A percentile compares a stretch with the other conserved stretches of the same genome.
Evolutionary conservation across 2,113 vertebrate species (phyloP).

Genomic region (Xyliphius kryptos): DNA sequence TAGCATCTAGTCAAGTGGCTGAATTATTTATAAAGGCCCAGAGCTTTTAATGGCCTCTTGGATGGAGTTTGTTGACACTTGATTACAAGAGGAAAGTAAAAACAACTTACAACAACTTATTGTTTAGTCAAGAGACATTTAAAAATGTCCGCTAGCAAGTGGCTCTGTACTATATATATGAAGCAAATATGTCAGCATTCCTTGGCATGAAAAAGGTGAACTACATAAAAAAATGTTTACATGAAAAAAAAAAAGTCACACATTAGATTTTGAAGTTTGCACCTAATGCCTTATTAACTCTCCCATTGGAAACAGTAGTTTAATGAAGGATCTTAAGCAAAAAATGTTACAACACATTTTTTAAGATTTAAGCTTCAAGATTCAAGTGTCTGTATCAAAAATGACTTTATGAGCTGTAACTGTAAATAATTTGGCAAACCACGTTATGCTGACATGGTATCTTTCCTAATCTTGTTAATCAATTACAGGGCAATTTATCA

Average conservation of each 20-base stretch:
- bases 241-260: no score
- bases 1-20: constrained; percentile 53
- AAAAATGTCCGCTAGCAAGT: constrained; percentile 37
- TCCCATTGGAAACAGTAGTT: no score
- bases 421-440: constrained; percentile 22
- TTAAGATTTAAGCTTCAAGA: no score
- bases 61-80: constrained; percentile 59
- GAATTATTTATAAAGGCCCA: constrained; percentile 60
- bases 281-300: no score
- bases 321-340: neutral
- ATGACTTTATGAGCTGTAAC: neutral
- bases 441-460: neutral
- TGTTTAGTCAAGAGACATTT: constrained; percentile 58
- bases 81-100: constrained; percentile 44
- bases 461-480: no score
- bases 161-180: constrained; percentile 28
- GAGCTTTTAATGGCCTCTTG: constrained; percentile 58
- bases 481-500: no score
- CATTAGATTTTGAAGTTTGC: no score
- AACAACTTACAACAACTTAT: constrained; percentile 56
- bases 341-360: neutral
- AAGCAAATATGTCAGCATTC: constrained; percentile 50
- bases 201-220: constrained; percentile 27
- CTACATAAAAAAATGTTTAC: neutral
- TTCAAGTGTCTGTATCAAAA: neutral